These are phyloP conservation scores for Alaudala cheleensis DNA, from an alignment of 2,113 vertebrate species.

Conservation along the genomic window DNA sequence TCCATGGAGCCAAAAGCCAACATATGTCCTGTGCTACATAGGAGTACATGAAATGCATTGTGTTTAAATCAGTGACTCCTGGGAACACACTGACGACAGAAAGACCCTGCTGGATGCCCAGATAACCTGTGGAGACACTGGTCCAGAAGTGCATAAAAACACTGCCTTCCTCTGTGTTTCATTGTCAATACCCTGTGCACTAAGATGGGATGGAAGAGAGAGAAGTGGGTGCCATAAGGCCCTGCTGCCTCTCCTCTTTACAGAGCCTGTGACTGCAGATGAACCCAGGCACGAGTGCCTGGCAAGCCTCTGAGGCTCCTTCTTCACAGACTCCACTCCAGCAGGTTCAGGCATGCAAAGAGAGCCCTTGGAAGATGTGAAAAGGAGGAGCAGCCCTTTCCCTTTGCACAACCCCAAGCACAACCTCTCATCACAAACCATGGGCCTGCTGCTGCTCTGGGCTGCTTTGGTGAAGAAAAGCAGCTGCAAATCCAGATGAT, in stretches of 20 bases:
- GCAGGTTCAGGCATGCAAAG: background rate
- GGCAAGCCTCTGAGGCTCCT: background rate
- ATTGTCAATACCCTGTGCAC: background rate
- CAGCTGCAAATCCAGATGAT: background rate
- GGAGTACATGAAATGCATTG: background rate
- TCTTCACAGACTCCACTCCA: background rate
- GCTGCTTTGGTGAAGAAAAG: background rate
- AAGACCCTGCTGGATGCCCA: background rate
- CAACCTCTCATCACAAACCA: background rate
- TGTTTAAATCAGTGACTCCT: background rate
- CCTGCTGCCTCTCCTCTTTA: background rate
- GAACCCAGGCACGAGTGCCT: background rate
- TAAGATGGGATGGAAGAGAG: background rate
- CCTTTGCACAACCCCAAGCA: background rate
- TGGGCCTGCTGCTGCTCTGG: background rate
- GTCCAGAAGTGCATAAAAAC: background rate
- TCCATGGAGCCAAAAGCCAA: background rate
- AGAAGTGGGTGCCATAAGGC: background rate
- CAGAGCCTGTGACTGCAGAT: background rate
- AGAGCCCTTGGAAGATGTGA: fast-evolving
- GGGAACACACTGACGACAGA: background rate
- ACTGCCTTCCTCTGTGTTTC: background rate
- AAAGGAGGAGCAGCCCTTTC: background rate
- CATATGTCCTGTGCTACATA: background rate
- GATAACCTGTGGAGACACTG: background rate